Evolutionary conservation across 2,113 vertebrate genomes (phyloP), one percentile per base, ranked within the genome.

Genomic region (Cyanistes caeruleus): DNA sequence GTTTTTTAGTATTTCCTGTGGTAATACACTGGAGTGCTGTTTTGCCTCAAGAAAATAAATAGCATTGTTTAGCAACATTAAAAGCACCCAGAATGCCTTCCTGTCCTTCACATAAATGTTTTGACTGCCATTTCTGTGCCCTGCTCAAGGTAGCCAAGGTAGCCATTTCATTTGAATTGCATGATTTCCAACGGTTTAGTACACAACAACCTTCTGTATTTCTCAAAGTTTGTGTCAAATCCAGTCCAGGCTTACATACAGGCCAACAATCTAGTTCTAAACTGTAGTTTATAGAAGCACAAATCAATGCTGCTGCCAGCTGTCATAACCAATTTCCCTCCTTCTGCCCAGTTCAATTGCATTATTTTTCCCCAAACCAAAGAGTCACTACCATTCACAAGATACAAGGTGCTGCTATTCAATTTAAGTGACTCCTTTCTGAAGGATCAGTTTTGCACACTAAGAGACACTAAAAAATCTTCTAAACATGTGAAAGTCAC

Each of bases 201-300:
- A 88, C 43, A 77, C 15, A 78, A 64, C 52, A 9, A 30, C 56
- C 37, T 81, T 77, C 73, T 72, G 79, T 39, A 46, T 31, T 80
- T 49, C 48, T 67, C 44, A 49, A 74, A 82, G 22, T 84, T 43
- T 58, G 41, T 23, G 1, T 89, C 81, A 64, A 89, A 76, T 55
- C 39, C 59, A 92, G 56, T 31, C 39, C 65, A 56, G 64, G 84
- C 92, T 97, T 82, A 73, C 30, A 70, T 68, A 82, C 55, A 94
- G 75, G 81, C 59, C 76, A 96, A 83, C 69, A 93, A 90, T 77
- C 73, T 74, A 67, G 43, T 72, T 92, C 80, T 44, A 31, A 94
- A 25, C 67, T 78, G 48, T 37, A 68, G 33, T 91, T 89, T 69
- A 96, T 55, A 95, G 87, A 90, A 89, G 72, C 46, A 64, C 56